phyloP scores from a whole-genome alignment of 2,888 invertebrate species.

The Drosophila rubida region DNA sequence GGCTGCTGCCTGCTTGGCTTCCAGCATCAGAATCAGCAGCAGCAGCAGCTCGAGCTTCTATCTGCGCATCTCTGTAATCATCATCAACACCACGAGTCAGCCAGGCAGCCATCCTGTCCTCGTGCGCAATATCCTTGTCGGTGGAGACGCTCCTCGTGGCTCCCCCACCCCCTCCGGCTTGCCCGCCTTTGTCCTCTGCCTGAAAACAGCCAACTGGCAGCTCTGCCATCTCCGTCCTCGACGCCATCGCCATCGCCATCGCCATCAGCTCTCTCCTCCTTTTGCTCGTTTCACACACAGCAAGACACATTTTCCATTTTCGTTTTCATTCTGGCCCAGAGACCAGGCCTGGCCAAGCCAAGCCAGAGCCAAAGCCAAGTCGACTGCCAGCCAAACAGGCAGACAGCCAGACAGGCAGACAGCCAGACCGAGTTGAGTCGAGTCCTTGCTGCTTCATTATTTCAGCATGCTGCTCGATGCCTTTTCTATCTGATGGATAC shows the following conservation, averaged over 20 bases:
- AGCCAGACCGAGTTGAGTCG: conserved; percentile 32
- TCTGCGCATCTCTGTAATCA: conserved; percentile 80
- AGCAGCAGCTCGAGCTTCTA: conserved; percentile 57
- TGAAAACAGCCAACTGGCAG: conserved; percentile 21
- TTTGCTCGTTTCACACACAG: conserved; percentile 14
- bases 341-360: conserved; percentile 43
- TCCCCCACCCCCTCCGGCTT: not conserved
- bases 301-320: conserved; percentile 76
- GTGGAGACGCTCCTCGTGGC: conserved; percentile 38
- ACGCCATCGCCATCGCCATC: not conserved
- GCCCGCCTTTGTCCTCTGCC: not conserved
- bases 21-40: conserved; percentile 45
- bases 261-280: not conserved
- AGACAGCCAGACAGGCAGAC: not conserved
- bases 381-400: conserved; percentile 23
- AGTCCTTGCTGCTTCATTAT: conserved; percentile 82
- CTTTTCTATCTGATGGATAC: conserved; percentile 81
- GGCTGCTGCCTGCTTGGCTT: conserved; percentile 22
- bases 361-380: conserved; percentile 49
- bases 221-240: not conserved
- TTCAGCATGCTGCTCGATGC: conserved; percentile 81
- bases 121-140: conserved; percentile 79
- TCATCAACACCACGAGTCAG: conserved; percentile 77
- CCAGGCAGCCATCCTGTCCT: conserved; percentile 75
- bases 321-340: conserved; percentile 74